These are phyloP conservation scores for Temnopleurus reevesii DNA, from an alignment of 53 echinoderm and acorn worm genomes.

Conservation along the genomic window DNA sequence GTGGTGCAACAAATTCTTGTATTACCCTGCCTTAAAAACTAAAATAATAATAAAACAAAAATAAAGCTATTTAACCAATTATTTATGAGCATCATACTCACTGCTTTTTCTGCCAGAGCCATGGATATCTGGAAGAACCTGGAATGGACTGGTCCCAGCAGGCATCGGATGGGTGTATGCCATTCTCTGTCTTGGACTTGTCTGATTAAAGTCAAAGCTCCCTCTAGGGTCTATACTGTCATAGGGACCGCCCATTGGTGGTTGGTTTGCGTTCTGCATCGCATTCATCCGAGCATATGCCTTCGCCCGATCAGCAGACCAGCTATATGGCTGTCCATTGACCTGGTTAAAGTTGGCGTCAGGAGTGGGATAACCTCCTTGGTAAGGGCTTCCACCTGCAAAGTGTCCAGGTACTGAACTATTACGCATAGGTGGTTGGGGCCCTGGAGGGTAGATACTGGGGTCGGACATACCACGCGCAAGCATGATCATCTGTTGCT, in stretches of 20 bases:
- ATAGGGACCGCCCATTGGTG: conserved; percentile 37
- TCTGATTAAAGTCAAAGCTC: conserved; percentile 57
- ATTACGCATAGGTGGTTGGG: background rate
- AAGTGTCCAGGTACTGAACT: conserved; percentile 38
- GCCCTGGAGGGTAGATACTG: conserved; percentile 56
- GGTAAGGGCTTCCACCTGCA: background rate
- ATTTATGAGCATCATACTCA: conserved; percentile 43
- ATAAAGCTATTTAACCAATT: no score
- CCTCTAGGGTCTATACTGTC: conserved; percentile 31
- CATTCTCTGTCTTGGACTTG: conserved; percentile 56
- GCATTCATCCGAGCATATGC: conserved; percentile 79
- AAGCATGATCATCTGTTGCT: conserved; percentile 68
- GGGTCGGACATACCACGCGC: conserved; percentile 84
- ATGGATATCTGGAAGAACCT: conserved; percentile 75
- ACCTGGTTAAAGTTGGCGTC: background rate
- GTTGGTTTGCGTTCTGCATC: conserved; percentile 41
- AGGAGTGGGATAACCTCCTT: conserved; percentile 20
- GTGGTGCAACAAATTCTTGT: no score
- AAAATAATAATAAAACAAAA: no score
- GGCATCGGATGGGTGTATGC: conserved; percentile 69
- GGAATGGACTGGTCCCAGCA: conserved; percentile 75
- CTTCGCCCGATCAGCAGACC: conserved; percentile 87
- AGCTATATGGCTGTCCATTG: conserved; percentile 77
- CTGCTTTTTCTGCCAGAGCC: conserved; percentile 45
- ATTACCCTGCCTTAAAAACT: no score